Conservation (phyloP, 2,797 vertebrate genomes). For the Leptoclinus maculatus region DNA sequence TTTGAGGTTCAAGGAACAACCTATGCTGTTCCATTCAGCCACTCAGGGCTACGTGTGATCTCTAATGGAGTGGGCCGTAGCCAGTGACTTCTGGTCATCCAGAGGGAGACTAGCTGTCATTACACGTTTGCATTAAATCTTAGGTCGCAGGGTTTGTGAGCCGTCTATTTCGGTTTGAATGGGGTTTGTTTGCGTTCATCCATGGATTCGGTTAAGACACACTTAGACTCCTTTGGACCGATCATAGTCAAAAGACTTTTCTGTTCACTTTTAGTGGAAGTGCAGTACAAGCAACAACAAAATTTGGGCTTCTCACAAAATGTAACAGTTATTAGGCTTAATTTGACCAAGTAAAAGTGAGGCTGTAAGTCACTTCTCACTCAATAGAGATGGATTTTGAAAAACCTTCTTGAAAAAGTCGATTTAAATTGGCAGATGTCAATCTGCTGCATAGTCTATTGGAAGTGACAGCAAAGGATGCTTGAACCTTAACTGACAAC, state of each 20-base stretch:
- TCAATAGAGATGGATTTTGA: not conserved
- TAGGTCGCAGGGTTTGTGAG: conserved; percentile 41
- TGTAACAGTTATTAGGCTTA: not conserved
- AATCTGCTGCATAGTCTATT: not conserved
- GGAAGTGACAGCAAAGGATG: conserved; percentile 24
- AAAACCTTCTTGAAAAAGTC: not conserved
- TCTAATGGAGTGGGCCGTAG: conserved; percentile 51
- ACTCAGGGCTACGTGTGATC: conserved; percentile 66
- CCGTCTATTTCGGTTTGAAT: conserved; percentile 37
- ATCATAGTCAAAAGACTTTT: not conserved
- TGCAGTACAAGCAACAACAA: not conserved
- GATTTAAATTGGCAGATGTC: conserved; percentile 24
- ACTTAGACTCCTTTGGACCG: not conserved
- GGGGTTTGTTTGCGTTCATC: conserved; percentile 15
- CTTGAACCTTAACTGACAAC: conserved; percentile 1
- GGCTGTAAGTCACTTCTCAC: not conserved
- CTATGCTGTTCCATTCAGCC: conserved; percentile 44
- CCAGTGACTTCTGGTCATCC: conserved; percentile 64
- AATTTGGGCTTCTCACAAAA: not conserved
- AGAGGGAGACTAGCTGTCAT: conserved; percentile 60
- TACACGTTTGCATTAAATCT: conserved; percentile 58
- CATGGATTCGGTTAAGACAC: not conserved
- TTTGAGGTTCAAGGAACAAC: conserved; percentile 61
- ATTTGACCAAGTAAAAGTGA: conserved; percentile 14
- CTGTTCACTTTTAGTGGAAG: not conserved